Conservation (phyloP, 2,113 vertebrate genomes). For the Coptodon rendalli region DNA sequence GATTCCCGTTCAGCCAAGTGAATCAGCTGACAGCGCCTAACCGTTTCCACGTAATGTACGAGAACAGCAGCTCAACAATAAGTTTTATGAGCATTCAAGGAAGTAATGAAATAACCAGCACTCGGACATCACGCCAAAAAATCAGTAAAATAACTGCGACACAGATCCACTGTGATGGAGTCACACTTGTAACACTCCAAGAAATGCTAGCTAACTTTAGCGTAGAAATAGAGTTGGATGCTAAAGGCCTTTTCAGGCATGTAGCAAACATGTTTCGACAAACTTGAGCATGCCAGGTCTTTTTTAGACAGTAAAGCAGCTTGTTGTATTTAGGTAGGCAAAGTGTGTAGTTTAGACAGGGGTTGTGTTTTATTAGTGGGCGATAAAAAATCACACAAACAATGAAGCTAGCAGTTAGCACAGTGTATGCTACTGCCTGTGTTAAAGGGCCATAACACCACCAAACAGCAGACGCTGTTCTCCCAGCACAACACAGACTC, state of each 20-base stretch:
- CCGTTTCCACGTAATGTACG: background rate
- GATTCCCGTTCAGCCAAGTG: background rate
- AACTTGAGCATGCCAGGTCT: background rate
- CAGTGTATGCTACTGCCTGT: background rate
- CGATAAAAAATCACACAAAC: background rate
- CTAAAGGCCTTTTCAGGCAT: background rate
- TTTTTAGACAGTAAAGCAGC: background rate
- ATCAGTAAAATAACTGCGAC: background rate
- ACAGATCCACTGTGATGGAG: background rate
- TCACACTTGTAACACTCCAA: background rate
- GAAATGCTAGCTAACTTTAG: background rate
- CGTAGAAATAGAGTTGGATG: background rate
- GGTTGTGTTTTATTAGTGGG: background rate
- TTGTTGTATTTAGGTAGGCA: background rate
- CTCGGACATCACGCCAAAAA: background rate
- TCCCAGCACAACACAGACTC: background rate
- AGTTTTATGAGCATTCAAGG: background rate
- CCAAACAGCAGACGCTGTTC: accelerated
- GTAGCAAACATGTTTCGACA: background rate
- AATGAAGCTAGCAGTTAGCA: background rate
- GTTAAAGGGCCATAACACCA: background rate
- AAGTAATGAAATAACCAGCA: background rate
- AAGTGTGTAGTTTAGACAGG: background rate
- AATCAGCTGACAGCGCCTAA: background rate
- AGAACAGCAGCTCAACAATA: background rate